Conservation (phyloP, 2,797 vertebrate species). For the Oryzias sinensis region DNA sequence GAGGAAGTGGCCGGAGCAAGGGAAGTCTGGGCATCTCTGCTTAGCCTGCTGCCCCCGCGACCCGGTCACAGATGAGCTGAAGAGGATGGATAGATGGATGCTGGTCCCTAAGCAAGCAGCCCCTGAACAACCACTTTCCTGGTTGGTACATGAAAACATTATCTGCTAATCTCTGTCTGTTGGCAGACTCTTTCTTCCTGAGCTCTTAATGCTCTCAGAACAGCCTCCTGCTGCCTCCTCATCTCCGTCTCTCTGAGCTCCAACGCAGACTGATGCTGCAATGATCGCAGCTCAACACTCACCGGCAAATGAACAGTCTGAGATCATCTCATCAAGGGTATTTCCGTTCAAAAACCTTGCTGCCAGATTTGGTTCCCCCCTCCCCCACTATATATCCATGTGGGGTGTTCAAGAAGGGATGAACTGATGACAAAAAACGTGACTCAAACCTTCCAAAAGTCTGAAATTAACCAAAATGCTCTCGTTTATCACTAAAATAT, state of each 20-base stretch:
- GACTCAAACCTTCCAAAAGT: too few species aligned
- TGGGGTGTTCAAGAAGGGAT: too few species aligned
- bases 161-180: constrained; percentile 57
- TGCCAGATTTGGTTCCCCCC: neutral
- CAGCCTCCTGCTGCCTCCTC: constrained; percentile 18
- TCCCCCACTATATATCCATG: too few species aligned
- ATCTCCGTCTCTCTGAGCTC: constrained; percentile 2
- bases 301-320: too few species aligned
- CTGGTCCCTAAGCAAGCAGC: neutral
- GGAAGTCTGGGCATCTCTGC: too few species aligned
- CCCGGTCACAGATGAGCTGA: too few species aligned
- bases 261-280: constrained; percentile 15
- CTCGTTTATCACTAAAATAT: too few species aligned
- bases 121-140: constrained; percentile 14
- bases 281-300: neutral
- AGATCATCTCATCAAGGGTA: neutral
- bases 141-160: constrained; percentile 45
- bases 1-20: too few species aligned
- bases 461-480: too few species aligned
- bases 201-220: constrained; percentile 48
- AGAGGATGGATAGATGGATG: too few species aligned
- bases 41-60: too few species aligned
- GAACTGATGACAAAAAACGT: too few species aligned
- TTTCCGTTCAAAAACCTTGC: neutral
- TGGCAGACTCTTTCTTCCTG: constrained; percentile 47